phyloP scores from a whole-genome alignment of 1,140 invertebrate species.

The Neodiprion pinetum region DNA sequence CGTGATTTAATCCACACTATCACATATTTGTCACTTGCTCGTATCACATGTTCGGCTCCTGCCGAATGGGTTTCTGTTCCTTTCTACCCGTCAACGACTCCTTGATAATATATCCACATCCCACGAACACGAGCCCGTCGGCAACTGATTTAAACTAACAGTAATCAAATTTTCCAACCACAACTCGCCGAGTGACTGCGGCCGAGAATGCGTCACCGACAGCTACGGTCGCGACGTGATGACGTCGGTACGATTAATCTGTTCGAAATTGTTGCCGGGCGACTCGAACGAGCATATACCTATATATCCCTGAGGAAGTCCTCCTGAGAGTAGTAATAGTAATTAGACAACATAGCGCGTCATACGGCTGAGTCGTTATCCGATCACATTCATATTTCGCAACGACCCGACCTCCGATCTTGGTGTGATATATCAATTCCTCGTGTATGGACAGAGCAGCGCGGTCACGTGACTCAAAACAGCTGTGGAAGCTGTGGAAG shows the following conservation, averaged over 20 bases:
- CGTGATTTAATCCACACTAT: background rate
- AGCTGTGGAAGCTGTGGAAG: too few species aligned
- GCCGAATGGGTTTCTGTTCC: background rate
- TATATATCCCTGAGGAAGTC: too few species aligned
- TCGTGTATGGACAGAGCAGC: too few species aligned
- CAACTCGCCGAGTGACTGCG: background rate
- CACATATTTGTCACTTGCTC: background rate
- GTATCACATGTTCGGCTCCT: background rate
- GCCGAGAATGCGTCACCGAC: background rate
- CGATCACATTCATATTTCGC: too few species aligned
- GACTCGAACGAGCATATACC: background rate
- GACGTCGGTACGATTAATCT: background rate
- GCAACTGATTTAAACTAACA: background rate
- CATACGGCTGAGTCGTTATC: too few species aligned
- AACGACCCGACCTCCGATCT: too few species aligned
- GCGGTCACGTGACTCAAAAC: too few species aligned
- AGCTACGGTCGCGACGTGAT: background rate
- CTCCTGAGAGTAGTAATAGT: too few species aligned
- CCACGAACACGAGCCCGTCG: background rate
- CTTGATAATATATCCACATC: too few species aligned
- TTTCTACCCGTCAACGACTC: too few species aligned
- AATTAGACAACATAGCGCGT: too few species aligned
- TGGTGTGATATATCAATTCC: too few species aligned
- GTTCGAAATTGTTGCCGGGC: background rate
- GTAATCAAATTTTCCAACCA: background rate